Percentiles rank a stretch among this genome's conserved stretches.
Conservation (phyloP, 2,888 invertebrate genomes). For the Chymomyza amoena region DNA sequence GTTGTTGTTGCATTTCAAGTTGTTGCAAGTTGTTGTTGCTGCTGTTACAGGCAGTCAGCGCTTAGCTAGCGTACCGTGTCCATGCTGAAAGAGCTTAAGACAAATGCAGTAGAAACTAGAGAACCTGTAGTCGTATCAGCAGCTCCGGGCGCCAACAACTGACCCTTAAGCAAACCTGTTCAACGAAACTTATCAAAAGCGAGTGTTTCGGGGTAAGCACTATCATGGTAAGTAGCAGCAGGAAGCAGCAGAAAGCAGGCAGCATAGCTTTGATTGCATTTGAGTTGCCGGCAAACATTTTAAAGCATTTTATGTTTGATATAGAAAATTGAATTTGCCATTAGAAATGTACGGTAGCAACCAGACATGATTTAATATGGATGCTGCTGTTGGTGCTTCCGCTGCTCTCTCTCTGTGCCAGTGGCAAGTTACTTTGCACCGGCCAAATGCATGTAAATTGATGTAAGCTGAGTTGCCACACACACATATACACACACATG, state of each 20-base stretch:
- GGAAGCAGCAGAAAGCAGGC: background rate
- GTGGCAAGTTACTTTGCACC: conserved; percentile 13
- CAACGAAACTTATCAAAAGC: conserved; percentile 1
- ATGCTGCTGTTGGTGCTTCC: background rate
- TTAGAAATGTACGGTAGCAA: conserved; percentile 25
- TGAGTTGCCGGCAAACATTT: conserved; percentile 31
- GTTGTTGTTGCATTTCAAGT: too few species aligned
- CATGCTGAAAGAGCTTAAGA: conserved; percentile 52
- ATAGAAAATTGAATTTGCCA: conserved; percentile 61
- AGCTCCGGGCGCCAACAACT: conserved; percentile 18
- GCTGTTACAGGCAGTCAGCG: background rate
- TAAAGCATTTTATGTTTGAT: conserved; percentile 52
- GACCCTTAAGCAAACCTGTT: conserved; percentile 59
- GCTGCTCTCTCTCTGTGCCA: conserved; percentile 13
- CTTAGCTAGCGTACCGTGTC: background rate
- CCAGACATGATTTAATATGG: conserved; percentile 2
- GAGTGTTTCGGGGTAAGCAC: background rate
- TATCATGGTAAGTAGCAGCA: background rate
- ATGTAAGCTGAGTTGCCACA: conserved; percentile 28
- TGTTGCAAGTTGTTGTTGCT: background rate
- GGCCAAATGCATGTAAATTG: conserved; percentile 35
- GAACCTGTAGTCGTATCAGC: conserved; percentile 4
- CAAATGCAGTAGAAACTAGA: conserved; percentile 42
- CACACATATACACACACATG: conserved; percentile 16
- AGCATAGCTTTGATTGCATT: conserved; percentile 27